These are phyloP conservation scores for Phalacrocorax carbo DNA, from an alignment of 2,113 vertebrate genomes.

Conservation along the genomic window DNA sequence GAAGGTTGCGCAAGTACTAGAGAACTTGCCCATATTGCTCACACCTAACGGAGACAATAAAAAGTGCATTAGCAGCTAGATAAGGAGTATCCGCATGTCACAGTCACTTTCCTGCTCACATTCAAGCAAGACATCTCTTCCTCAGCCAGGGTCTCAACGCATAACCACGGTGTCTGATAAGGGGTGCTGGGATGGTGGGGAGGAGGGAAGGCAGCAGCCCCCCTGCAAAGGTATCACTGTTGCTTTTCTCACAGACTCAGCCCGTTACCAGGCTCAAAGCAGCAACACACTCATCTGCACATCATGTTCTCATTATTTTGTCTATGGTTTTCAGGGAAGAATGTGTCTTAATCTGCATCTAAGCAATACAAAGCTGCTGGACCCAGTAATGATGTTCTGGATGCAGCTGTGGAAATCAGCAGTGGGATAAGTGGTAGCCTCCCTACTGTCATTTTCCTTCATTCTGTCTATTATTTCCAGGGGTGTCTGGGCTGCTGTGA, in stretches of 20 bases:
- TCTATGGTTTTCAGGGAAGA: not conserved
- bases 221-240: not conserved
- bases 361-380: not conserved
- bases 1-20: not conserved
- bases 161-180: not conserved
- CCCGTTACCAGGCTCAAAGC: not conserved
- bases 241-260: not conserved
- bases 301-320: not conserved
- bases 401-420: not conserved
- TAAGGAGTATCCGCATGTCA: not conserved
- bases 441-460: not conserved
- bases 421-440: not conserved
- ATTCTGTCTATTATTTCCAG: not conserved
- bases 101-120: not conserved
- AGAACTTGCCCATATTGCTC: not conserved
- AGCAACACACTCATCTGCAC: not conserved
- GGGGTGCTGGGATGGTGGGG: not conserved
- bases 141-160: not conserved
- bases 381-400: not conserved
- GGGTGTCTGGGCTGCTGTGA: not conserved
- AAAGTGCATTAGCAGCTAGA: slow-evolving; percentile 36
- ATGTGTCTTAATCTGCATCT: not conserved
- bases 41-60: slow-evolving; percentile 12
- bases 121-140: not conserved
- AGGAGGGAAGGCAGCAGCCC: not conserved